Percentiles rank a stretch among this genome's conserved stretches.
These are phyloP conservation scores for Microtus pennsylvanicus DNA, from an alignment of 2,113 vertebrate genomes.

Conservation along the genomic window DNA sequence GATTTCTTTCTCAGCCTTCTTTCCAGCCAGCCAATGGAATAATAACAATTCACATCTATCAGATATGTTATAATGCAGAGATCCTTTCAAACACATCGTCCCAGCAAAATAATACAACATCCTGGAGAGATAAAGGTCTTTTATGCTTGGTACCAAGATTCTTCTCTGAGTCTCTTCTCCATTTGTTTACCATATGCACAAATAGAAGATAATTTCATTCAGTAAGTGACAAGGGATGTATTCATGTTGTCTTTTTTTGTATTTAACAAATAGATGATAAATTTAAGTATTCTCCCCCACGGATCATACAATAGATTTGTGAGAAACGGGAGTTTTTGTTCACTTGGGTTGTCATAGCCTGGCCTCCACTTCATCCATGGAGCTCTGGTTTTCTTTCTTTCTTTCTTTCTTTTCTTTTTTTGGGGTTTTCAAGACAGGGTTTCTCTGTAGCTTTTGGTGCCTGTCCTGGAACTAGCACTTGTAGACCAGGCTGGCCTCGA, in stretches of 20 bases:
- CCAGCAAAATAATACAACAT: not conserved
- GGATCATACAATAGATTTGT: not conserved
- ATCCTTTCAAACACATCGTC: not conserved
- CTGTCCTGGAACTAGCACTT: too few relatives aligned
- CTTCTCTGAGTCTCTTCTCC: not conserved
- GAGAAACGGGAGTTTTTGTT: not conserved
- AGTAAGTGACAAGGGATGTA: not conserved
- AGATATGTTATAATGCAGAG: not conserved
- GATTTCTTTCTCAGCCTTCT: not conserved
- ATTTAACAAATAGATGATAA: slow-evolving; percentile 3
- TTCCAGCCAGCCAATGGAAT: slow-evolving; percentile 38
- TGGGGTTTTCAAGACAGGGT: too few relatives aligned
- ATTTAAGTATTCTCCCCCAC: not conserved
- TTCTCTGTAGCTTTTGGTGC: too few relatives aligned
- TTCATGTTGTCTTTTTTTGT: not conserved
- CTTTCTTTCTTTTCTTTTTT: too few relatives aligned
- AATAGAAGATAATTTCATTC: slow-evolving; percentile 7
- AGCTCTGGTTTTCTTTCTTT: not conserved
- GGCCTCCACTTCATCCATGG: not conserved
- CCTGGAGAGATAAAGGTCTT: not conserved
- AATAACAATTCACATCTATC: not conserved
- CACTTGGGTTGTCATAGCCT: not conserved
- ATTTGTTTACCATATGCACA: not conserved
- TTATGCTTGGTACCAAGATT: not conserved
- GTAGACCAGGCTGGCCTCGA: too few relatives aligned